Conservation (phyloP, 2,797 vertebrate species). For the Salarias fasciatus region DNA sequence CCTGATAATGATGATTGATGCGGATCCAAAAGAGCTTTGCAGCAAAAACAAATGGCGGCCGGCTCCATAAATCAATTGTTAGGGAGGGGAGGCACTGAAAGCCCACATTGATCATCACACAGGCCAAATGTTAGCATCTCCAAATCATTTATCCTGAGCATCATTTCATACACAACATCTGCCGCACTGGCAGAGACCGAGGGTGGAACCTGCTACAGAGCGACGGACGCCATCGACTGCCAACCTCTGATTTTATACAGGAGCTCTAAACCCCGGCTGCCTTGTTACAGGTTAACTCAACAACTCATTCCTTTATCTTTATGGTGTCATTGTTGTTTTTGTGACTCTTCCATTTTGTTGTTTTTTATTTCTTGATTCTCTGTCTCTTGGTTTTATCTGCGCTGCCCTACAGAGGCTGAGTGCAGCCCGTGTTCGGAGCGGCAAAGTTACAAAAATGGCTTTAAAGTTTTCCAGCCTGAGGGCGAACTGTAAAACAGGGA, state of each 20-base stretch:
- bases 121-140: conserved; percentile 63
- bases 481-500: neutral
- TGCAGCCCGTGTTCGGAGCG: neutral
- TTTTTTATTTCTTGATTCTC: conserved; percentile 2
- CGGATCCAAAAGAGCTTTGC: conserved; percentile 36
- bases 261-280: conserved; percentile 33
- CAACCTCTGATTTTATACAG: conserved; percentile 26
- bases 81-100: conserved; percentile 45
- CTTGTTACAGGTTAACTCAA: conserved; percentile 40
- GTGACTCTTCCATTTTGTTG: neutral
- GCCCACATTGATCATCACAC: conserved; percentile 65
- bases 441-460: neutral
- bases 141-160: conserved; percentile 57
- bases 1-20: conserved; percentile 65
- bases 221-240: conserved; percentile 19
- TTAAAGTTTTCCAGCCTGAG: neutral
- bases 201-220: conserved; percentile 38
- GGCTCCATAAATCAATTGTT: conserved; percentile 61
- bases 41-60: conserved; percentile 45
- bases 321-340: no score
- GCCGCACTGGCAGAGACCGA: conserved; percentile 46
- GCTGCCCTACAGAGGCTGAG: neutral
- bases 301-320: conserved; percentile 19
- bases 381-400: neutral
- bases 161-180: conserved; percentile 62